Evolutionary conservation across 2,797 vertebrate genomes (phyloP), one percentile per base, ranked within the genome.

Genomic region (Danio jaintianensis): DNA sequence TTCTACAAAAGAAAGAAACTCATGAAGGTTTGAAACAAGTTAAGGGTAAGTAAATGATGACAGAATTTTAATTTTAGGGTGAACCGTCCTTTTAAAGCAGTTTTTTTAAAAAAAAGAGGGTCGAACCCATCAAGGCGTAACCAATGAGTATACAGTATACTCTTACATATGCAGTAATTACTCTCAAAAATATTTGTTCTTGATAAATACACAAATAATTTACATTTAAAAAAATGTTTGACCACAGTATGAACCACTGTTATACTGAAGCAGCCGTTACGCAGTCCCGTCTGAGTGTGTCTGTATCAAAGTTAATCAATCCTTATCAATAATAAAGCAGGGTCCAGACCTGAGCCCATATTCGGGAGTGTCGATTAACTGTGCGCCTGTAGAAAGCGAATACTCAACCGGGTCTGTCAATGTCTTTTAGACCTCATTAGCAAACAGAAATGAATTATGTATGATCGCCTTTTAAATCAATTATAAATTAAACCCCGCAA

Each of bases 251-350:
- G 6, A 47, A 61, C 42, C 43, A 53, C 53, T 45, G 22, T 61
- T 75, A 68, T 16, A 29, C 8, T 10, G 4, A 50, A 55, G 56
- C 42, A 78, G 36, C 38, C 58, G 29, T 36, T 58, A 36, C 68
- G 45, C 18, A 64, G 29, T 52, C 50, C 47, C 75, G 18, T 82
- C 12, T 55, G 22, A 58, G 45, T 58, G 22, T 59, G 38, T 29
- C 38, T 62, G n/a, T 52, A 80, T 62, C 81, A 66, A 47, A 64
- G 78, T 80, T 72, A 82, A 83, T 80, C 78, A 82, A 67, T 76
- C 52, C 7, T n/a, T 64, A 85, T 85, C 55, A 85, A 74, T 83
- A 80, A 85, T 77, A n/a, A 62, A 83, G 73, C 20, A 59, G 63
- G 50, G 63, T 47, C 68, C 40, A 78, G 66, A 76, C 40, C 45